Base-by-base conservation (phyloP, 2,888 invertebrate genomes). In the Branchellion lobata region DNA sequence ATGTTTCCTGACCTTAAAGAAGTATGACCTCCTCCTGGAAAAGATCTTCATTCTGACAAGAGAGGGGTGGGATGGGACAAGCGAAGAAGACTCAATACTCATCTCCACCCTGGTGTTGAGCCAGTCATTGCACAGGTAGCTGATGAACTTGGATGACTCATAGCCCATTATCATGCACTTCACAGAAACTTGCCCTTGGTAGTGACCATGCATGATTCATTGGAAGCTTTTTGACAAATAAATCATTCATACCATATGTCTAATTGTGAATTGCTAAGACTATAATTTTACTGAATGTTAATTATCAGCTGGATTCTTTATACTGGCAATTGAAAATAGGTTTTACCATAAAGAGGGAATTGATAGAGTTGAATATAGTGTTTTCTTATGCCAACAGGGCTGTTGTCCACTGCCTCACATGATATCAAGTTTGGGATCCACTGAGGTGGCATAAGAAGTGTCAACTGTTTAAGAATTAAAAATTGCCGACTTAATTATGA, bases 351-450 rank as follows among this genome's bases (percentile, higher is more conserved):
- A 11, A 82, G 36, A 5, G 82, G 82, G 14, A 81, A 29, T 11
- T 81, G 51, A 18, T 81, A 75, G 21, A 81, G 53, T 34, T 82
- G 82, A 11, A 74, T 78, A 76, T 81, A 82, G 47, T 79, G 80
- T 47, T 82, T 82, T 61, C 82, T 81, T 1, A 82, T 51, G 1
- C 80, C 80, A 77, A 82, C 80, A 1, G 80, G 80, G 2, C 31
- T 72, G 33, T 79, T 80, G 74, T 82, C 82, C 3, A 73, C 71
- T n/a, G 80, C 68, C 24, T 81, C 81, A 76, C 81, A 81, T 14
- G 61, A 76, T 3, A 33, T 72, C 36, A 81, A 51, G 27, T 80
- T 79, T 2, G 82, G 82, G 27, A 57, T 80, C 82, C 82, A 82
- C 81, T 82, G 78, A 57, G n/a, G 5, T 29, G 24, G 3, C 3